phyloP scores from a whole-genome alignment of 2,797 vertebrate genomes.

The Coccyzus lansbergi region DNA sequence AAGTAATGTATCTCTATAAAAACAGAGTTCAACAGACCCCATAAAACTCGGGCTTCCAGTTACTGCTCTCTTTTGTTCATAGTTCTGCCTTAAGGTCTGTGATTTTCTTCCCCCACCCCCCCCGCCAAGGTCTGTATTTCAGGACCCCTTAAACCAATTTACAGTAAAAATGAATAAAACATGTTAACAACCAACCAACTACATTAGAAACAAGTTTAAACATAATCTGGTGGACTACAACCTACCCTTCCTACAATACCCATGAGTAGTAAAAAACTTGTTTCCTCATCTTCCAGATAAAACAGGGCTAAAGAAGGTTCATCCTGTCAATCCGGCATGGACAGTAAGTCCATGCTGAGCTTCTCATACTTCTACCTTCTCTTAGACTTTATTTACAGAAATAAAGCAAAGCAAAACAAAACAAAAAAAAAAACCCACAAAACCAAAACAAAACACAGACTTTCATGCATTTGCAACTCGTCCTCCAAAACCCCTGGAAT shows the following conservation, averaged over 20 bases:
- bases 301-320: background rate
- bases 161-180: background rate
- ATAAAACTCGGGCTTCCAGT: background rate
- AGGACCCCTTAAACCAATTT: background rate
- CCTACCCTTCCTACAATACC: background rate
- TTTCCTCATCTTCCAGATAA: background rate
- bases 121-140: background rate
- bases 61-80: background rate
- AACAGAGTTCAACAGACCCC: background rate
- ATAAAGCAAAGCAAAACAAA: background rate
- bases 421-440: too few species aligned
- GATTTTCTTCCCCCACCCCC: background rate
- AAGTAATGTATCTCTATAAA: background rate
- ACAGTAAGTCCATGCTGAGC: background rate
- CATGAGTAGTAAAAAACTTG: background rate
- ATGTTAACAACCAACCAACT: fast-evolving
- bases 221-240: background rate
- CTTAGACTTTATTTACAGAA: background rate
- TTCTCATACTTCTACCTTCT: background rate
- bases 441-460: background rate
- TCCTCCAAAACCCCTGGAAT: background rate
- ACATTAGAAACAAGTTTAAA: background rate
- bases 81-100: background rate
- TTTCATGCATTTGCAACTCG: background rate
- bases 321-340: background rate